phyloP scores from a whole-genome alignment of 2,888 invertebrate genomes.

The Mythimna loreyi region DNA sequence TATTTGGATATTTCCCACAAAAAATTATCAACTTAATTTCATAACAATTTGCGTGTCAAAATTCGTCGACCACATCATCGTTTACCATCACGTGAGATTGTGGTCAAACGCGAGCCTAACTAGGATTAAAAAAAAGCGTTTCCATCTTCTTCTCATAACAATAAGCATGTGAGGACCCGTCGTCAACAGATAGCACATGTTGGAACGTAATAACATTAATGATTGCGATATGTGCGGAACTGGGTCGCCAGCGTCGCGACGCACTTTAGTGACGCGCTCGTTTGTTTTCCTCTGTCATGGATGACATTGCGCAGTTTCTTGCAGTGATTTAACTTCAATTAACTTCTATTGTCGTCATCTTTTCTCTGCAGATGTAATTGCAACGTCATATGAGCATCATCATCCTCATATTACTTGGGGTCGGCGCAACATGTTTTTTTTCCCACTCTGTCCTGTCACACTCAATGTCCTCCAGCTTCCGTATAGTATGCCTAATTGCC shows the following conservation, averaged over 20 bases:
- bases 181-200: constrained; percentile 45
- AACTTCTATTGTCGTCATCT: background rate
- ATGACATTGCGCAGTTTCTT: constrained; percentile 18
- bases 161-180: background rate
- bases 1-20: too few species aligned
- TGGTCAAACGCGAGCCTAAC: too few species aligned
- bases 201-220: constrained; percentile 44
- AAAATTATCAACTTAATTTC: background rate
- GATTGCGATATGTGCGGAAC: constrained; percentile 39
- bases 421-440: too few species aligned
- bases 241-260: constrained; percentile 36
- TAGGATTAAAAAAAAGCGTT: background rate
- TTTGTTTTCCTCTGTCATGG: constrained; percentile 16
- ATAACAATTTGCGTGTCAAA: constrained; percentile 3
- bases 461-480: too few species aligned
- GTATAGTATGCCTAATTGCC: too few species aligned
- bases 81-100: too few species aligned
- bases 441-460: too few species aligned
- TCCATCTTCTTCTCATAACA: background rate
- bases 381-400: background rate
- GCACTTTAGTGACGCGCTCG: constrained; percentile 17
- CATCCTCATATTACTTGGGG: too few species aligned
- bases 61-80: constrained; percentile 22
- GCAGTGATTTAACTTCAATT: background rate
- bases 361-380: background rate